These are phyloP conservation scores for Eudasyphora cyanicolor DNA, from an alignment of 2,888 invertebrate genomes.

Conservation along the genomic window DNA sequence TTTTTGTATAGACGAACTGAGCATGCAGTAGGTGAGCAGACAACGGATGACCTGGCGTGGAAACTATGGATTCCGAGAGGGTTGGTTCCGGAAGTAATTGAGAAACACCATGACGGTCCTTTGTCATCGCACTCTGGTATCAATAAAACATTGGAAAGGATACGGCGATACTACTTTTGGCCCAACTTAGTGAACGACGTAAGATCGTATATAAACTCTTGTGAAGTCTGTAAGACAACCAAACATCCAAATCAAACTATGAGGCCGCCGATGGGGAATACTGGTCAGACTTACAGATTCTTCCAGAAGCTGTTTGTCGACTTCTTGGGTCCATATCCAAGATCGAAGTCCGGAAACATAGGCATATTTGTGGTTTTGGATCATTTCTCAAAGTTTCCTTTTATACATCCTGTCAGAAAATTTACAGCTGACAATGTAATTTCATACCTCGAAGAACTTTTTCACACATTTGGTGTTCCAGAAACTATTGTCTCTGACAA, in stretches of 20 bases:
- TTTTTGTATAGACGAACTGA: conserved; percentile 32
- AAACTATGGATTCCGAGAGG: background rate
- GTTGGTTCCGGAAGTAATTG: background rate
- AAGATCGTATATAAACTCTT: conserved; percentile 13
- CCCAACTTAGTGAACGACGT: conserved; percentile 17
- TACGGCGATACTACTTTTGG: conserved; percentile 46
- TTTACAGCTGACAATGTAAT: too few species aligned
- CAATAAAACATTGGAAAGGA: conserved; percentile 39
- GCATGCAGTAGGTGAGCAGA: conserved; percentile 18
- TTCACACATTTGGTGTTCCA: too few species aligned
- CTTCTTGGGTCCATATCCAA: conserved; percentile 25
- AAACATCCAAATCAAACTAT: conserved; percentile 29
- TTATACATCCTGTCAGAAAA: background rate
- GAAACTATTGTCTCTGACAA: too few species aligned
- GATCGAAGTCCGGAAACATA: background rate
- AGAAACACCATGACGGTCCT: background rate
- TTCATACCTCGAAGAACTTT: too few species aligned
- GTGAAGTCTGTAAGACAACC: conserved; percentile 31
- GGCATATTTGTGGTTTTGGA: background rate
- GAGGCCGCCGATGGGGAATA: conserved; percentile 39
- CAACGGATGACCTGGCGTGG: background rate
- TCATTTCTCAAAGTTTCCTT: background rate
- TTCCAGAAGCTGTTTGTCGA: conserved; percentile 48
- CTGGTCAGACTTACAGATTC: background rate
- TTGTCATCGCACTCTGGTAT: conserved; percentile 39